Conservation (phyloP, 2,888 invertebrate genomes). For the Idaea biselata region DNA sequence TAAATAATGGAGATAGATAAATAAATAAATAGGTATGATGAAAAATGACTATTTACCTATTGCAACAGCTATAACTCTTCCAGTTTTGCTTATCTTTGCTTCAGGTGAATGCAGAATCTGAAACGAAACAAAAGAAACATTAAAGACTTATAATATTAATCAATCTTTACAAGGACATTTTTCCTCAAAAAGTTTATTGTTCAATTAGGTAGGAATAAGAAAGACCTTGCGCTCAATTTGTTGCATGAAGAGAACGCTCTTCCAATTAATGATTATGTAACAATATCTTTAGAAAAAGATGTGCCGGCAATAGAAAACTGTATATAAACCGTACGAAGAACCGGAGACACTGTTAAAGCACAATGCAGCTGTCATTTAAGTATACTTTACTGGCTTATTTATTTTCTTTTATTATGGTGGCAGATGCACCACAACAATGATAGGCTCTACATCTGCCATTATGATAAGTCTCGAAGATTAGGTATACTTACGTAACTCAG, state of each 20-base stretch:
- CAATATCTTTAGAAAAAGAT: constrained; percentile 2
- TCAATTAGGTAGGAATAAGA: constrained; percentile 15
- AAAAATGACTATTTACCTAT: constrained; percentile 33
- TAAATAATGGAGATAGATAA: background rate
- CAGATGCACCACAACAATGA: constrained; percentile 18
- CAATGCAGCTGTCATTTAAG: constrained; percentile 22
- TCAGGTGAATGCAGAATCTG: constrained; percentile 36
- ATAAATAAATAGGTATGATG: constrained; percentile 1
- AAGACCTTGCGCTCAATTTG: constrained; percentile 31
- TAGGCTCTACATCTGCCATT: constrained; percentile 23
- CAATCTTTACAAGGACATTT: background rate
- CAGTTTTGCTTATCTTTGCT: constrained; percentile 33
- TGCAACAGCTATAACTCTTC: constrained; percentile 39
- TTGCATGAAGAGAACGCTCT: constrained; percentile 21
- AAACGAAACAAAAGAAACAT: constrained; percentile 29
- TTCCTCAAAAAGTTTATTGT: background rate
- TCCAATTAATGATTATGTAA: constrained; percentile 27
- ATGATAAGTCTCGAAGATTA: constrained; percentile 17
- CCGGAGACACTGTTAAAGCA: constrained; percentile 10
- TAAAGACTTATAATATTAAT: background rate
- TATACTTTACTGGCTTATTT: constrained; percentile 12
- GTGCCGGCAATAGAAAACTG: too few relatives aligned
- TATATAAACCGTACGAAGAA: background rate
- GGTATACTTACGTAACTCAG: background rate
- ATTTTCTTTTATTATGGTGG: constrained; percentile 17